Conservation (phyloP, 92 coral and sea anemone species). For the Hydrozoanthus gracilis region DNA sequence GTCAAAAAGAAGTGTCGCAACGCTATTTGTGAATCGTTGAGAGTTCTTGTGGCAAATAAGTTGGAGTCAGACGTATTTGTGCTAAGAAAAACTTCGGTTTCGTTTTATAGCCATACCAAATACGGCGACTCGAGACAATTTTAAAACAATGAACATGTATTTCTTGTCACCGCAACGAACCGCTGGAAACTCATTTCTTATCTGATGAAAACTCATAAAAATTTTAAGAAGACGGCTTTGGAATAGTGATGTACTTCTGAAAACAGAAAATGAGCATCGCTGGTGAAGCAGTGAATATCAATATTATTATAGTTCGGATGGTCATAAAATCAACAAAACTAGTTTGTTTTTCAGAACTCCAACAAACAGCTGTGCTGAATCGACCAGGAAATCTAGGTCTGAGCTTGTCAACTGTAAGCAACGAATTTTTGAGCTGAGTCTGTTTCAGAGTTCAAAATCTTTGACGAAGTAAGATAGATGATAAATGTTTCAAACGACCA, state of each 20-base stretch:
- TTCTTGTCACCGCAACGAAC: not conserved
- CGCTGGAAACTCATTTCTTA: not conserved
- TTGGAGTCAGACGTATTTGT: not conserved
- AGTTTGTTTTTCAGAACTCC: constrained; percentile 5
- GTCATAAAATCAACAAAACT: constrained; percentile 1
- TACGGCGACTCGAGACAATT: constrained; percentile 5
- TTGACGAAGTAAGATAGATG: not conserved
- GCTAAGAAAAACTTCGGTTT: not conserved
- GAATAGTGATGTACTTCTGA: not conserved
- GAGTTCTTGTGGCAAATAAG: not conserved
- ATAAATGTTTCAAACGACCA: not conserved
- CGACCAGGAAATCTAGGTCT: not conserved
- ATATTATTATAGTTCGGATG: not conserved
- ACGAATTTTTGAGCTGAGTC: constrained; percentile 6
- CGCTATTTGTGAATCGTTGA: not conserved
- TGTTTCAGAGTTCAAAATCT: not conserved
- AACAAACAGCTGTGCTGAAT: constrained; percentile 43
- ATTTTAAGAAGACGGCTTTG: constrained; percentile 18
- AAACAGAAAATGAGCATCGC: not conserved
- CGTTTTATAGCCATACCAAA: not conserved
- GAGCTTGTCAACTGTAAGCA: constrained; percentile 11
- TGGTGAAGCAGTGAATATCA: not conserved
- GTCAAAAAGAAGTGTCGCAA: not conserved
- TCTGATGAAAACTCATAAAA: constrained; percentile 29
- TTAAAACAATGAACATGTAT: not conserved